Evolutionary conservation across 2,113 vertebrate species (phyloP).

Genomic region (Nannobrachium achirus): DNA sequence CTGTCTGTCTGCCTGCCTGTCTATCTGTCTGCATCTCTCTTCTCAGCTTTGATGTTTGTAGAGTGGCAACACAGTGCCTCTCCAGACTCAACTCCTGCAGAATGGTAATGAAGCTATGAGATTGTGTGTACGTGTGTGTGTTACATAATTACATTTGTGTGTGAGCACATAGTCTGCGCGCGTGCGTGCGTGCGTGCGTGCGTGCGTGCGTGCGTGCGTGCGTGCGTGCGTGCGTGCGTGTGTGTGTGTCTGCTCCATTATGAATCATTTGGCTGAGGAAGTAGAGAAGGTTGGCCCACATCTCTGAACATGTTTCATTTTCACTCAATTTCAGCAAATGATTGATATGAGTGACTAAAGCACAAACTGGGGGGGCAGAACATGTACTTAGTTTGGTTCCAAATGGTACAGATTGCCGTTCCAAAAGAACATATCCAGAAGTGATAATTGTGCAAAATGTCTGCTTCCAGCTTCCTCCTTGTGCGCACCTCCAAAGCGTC

Average conservation of each 20-base stretch:
- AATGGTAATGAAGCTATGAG: slow-evolving; percentile 54
- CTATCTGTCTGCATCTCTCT: slow-evolving; percentile 19
- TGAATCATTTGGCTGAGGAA: no score
- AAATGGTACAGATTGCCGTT: no score
- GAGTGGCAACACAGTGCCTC: slow-evolving; percentile 44
- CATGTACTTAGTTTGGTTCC: no score
- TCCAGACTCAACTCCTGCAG: slow-evolving; percentile 39
- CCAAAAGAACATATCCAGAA: no score
- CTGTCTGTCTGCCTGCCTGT: slow-evolving; percentile 12
- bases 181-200: not conserved
- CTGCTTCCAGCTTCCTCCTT: no score
- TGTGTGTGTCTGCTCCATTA: not conserved
- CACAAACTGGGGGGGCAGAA: no score
- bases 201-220: not conserved
- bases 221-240: not conserved
- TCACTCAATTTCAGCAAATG: no score
- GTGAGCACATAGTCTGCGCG: not conserved
- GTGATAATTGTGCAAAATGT: no score
- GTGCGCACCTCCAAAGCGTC: no score
- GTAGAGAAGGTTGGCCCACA: no score
- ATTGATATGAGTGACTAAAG: no score
- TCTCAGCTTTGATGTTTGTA: slow-evolving; percentile 60
- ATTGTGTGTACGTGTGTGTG: slow-evolving; percentile 10
- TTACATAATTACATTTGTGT: not conserved
- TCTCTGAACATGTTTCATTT: no score